These are phyloP conservation scores for Cuniculus paca DNA, from an alignment of 2,797 vertebrate species.

Conservation along the genomic window DNA sequence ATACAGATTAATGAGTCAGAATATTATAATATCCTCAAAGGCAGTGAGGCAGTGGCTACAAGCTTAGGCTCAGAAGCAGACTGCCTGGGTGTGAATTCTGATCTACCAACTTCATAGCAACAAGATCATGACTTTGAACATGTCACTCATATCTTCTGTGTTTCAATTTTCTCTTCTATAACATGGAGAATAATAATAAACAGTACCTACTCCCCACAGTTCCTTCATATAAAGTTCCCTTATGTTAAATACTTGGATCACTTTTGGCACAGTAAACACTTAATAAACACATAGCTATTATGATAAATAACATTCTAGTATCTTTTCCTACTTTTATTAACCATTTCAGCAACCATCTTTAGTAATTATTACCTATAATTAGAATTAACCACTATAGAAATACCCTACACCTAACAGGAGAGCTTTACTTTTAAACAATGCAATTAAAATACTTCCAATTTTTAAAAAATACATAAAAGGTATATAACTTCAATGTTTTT, in stretches of 20 bases:
- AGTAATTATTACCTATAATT: slow-evolving; percentile 9
- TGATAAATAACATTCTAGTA: background rate
- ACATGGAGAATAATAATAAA: background rate
- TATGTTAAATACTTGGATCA: background rate
- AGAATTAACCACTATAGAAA: background rate
- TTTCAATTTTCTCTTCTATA: slow-evolving; percentile 15
- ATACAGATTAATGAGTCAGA: background rate
- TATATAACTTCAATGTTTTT: background rate
- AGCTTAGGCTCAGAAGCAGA: background rate
- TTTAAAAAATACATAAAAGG: background rate
- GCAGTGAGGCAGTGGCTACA: background rate
- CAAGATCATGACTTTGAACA: background rate
- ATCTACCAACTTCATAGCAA: background rate
- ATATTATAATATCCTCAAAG: background rate
- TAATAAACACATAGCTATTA: slow-evolving; percentile 9
- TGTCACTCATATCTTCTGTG: background rate
- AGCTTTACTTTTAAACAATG: background rate
- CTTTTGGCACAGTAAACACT: slow-evolving; percentile 37
- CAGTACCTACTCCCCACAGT: background rate
- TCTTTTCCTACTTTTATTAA: slow-evolving; percentile 12
- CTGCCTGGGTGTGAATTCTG: background rate
- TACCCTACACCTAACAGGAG: background rate
- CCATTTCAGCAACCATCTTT: slow-evolving; percentile 25
- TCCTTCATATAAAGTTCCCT: slow-evolving; percentile 24
- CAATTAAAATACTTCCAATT: slow-evolving; percentile 30